These are phyloP conservation scores for Nymphalis io DNA, from an alignment of 1,140 invertebrate genomes.

Conservation along the genomic window DNA sequence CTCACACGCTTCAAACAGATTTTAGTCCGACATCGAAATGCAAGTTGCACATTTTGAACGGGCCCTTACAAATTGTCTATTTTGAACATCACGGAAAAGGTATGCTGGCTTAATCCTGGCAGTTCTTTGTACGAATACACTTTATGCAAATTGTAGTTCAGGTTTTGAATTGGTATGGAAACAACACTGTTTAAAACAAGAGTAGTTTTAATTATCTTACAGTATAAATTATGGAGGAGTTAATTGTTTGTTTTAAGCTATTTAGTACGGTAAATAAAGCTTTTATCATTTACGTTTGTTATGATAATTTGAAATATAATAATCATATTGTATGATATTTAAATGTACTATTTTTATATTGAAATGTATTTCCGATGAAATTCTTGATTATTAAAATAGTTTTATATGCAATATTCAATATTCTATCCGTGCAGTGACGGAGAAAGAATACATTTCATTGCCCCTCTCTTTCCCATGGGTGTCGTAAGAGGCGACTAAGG, in stretches of 20 bases:
- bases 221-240: background rate
- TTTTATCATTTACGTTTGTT: background rate
- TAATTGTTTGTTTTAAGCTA: background rate
- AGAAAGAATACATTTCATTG: too few relatives aligned
- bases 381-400: too few relatives aligned
- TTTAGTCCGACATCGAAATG: slow-evolving; percentile 11
- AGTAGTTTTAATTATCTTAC: background rate
- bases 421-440: too few relatives aligned
- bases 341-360: too few relatives aligned
- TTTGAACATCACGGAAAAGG: background rate
- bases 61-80: background rate
- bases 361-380: too few relatives aligned
- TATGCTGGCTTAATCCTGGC: background rate
- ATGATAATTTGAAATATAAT: background rate
- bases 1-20: slow-evolving; percentile 12
- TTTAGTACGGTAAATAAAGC: background rate
- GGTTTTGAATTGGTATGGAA: background rate
- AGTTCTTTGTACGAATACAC: background rate
- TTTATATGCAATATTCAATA: too few relatives aligned
- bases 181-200: background rate
- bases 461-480: too few relatives aligned
- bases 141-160: background rate
- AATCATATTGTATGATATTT: too few relatives aligned
- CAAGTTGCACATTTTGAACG: slow-evolving; percentile 13
- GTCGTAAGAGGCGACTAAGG: too few relatives aligned